Evolutionary conservation across 2,113 vertebrate genomes (phyloP).

Genomic region (Protomyctophum bolini): DNA sequence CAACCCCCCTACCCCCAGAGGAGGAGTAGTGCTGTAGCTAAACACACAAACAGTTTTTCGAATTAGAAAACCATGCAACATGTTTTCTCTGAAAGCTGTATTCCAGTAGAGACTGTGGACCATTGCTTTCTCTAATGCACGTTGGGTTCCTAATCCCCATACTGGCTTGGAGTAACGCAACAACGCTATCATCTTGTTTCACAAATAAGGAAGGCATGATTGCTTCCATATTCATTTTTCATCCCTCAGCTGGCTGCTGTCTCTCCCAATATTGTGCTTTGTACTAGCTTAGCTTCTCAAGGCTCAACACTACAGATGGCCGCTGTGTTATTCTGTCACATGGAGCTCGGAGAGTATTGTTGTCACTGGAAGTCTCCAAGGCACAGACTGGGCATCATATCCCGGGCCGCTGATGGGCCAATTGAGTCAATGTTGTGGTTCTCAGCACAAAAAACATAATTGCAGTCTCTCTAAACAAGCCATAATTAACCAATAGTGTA

Average conservation of each 20-base stretch:
- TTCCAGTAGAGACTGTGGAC: background rate
- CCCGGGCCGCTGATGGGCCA: conserved; percentile 48
- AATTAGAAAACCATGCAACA: conserved; percentile 11
- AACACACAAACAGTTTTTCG: conserved; percentile 37
- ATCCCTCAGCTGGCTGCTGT: conserved; percentile 21
- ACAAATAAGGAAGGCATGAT: conserved; percentile 10
- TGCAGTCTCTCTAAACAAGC: conserved; percentile 69
- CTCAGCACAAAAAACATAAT: conserved; percentile 67
- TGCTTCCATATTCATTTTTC: conserved; percentile 12
- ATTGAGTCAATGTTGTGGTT: conserved; percentile 60
- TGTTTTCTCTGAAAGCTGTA: too few relatives aligned
- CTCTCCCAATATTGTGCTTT: conserved; percentile 13
- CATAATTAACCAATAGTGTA: conserved; percentile 67
- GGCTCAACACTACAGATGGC: conserved; percentile 40
- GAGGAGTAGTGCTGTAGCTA: conserved; percentile 17
- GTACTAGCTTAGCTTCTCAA: conserved; percentile 16
- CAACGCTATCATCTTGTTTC: conserved; percentile 26
- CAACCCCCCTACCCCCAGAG: conserved; percentile 10
- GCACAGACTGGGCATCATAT: conserved; percentile 43
- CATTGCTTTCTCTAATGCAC: background rate
- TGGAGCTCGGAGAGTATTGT: conserved; percentile 46
- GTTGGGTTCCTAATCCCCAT: conserved; percentile 38
- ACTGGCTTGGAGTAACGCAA: conserved; percentile 15
- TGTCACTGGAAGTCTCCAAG: conserved; percentile 53
- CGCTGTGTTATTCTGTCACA: conserved; percentile 29